Evolutionary conservation across 2,888 invertebrate genomes (phyloP), one percentile per base, ranked within the genome.

Genomic region (Epistrophe grossulariae): DNA sequence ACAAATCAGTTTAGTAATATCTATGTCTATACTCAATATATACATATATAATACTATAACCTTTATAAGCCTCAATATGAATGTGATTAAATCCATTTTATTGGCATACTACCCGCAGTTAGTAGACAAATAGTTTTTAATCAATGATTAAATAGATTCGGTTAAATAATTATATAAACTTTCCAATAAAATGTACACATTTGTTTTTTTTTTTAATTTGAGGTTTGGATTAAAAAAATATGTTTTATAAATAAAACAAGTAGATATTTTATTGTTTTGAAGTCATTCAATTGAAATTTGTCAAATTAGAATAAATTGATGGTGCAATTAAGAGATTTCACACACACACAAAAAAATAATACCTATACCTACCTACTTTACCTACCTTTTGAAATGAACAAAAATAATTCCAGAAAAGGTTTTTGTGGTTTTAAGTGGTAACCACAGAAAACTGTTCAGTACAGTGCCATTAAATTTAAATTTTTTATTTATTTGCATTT

Each of bases 401-500:
- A 43, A n/a, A 64, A 45, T n/a, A n/a, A 28, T 64, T 64, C 17
- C 4, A 28, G 24, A 64, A 64, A 45, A 48, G n/a, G 66, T 48
- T 48, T 66, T 48, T 64, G 64, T 45, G 64, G 64, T 48, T 35
- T 48, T 6, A 48, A 31, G 48, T 48, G 24, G 43, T 15, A 28
- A 62, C 62, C 62, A 17, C 66, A 31, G 48, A 13, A 66, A 66
- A 66, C 48, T 48, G 45, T 66, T 66, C 48, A 31, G 48, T 66
- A 24, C 48, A 66, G 17, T 31, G 28, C 48, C 48, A 66, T 66
- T 66, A 48, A 66, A 66, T 66, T 66, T 66, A 31, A 66, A 48
- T 31, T 48, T n/a, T 60, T 66, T 66, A 76, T 76, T 66, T 76
- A 76, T 43, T 66, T 55, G 62, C 31, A 19, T 19, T 48, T 57